Conservation (phyloP, 2,888 invertebrate genomes). For the Stenoptilia bipunctidactyla region DNA sequence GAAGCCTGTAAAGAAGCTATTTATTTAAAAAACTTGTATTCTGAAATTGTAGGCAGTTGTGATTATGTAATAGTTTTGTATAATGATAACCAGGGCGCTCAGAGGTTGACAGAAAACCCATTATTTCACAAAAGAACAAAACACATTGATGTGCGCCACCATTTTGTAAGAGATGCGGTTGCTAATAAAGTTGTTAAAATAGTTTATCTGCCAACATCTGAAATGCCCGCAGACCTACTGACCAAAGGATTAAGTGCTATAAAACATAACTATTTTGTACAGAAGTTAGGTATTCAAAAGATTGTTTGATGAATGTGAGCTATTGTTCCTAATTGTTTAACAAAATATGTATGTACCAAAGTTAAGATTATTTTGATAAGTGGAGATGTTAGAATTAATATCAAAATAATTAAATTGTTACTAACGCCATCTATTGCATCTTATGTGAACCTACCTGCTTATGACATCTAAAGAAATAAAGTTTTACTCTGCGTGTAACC, state of each 20-base stretch:
- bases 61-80: conserved; percentile 6
- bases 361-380: conserved; percentile 3
- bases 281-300: too few species aligned
- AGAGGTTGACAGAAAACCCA: conserved; percentile 9
- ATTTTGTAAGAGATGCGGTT: conserved; percentile 11
- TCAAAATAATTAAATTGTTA: too few species aligned
- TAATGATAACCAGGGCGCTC: conserved; percentile 12
- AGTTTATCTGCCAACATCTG: conserved; percentile 11
- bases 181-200: conserved; percentile 7
- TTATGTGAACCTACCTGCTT: too few species aligned
- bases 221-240: conserved; percentile 16
- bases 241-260: conserved; percentile 11
- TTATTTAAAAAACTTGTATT: conserved; percentile 7
- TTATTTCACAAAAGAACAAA: conserved; percentile 5
- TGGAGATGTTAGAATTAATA: too few species aligned
- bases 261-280: conserved; percentile 15
- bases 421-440: too few species aligned
- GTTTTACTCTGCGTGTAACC: too few species aligned
- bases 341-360: neutral
- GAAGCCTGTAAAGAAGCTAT: conserved; percentile 10
- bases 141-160: conserved; percentile 14
- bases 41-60: conserved; percentile 9
- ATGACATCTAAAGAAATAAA: too few species aligned
- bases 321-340: conserved; percentile 1
- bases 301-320: conserved; percentile 3